Conservation (phyloP, 2,888 invertebrate genomes). For the Ischnura elegans region DNA sequence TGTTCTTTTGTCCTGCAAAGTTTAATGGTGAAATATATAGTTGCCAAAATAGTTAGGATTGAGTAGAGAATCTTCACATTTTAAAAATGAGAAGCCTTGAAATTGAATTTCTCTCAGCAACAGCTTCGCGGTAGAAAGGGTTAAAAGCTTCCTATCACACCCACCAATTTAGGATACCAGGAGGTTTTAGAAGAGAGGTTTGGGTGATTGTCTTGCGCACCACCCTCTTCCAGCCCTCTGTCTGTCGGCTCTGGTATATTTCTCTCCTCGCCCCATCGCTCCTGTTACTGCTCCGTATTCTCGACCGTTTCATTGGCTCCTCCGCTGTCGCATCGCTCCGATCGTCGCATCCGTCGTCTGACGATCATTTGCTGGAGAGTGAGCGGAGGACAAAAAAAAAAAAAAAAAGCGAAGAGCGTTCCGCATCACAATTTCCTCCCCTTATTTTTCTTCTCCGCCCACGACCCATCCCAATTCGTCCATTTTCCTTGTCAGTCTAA, state of each 20-base stretch:
- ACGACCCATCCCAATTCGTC: conserved; percentile 5
- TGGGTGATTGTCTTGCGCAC: too few species aligned
- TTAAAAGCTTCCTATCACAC: too few species aligned
- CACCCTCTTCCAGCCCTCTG: neutral
- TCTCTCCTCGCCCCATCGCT: neutral
- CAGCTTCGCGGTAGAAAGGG: too few species aligned
- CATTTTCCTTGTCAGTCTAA: conserved; percentile 9
- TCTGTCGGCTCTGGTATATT: neutral
- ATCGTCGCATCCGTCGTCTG: conserved; percentile 9
- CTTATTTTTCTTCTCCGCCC: neutral
- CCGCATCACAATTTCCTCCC: conserved; percentile 16
- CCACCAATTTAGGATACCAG: too few species aligned
- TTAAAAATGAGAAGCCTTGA: too few species aligned
- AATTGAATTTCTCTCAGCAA: too few species aligned
- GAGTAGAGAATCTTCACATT: too few species aligned
- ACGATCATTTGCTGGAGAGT: conserved; percentile 8
- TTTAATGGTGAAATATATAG: too few species aligned
- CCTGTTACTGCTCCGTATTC: neutral
- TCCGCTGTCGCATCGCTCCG: neutral
- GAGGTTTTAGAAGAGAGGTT: too few species aligned
- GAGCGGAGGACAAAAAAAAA: neutral
- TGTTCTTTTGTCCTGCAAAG: too few species aligned
- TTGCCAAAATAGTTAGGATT: too few species aligned
- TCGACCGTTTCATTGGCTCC: neutral
- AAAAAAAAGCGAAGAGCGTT: neutral